Base-by-base conservation (phyloP, 1,140 invertebrate genomes). In the Eriocheir sinensis region DNA sequence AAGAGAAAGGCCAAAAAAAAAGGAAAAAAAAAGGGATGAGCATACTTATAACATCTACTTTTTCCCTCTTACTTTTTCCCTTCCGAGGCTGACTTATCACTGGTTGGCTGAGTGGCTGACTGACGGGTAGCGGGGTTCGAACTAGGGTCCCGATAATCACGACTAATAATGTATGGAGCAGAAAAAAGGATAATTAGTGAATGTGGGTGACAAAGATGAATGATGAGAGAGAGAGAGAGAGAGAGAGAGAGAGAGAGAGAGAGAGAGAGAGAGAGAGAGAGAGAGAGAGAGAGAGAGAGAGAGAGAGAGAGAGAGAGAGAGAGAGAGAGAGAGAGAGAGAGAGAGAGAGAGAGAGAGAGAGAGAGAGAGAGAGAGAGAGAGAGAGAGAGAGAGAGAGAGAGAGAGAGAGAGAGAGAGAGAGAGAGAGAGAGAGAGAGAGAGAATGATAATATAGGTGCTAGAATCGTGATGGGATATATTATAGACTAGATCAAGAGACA, bases 261-360 rank as follows among this genome's bases (percentile, higher is more conserved):
- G 15, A 36, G 83, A 36, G 83, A 36, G 83, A 36, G 83, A 36
- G 83, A 36, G 83, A 36, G 83, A 36, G 83, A 36, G 83, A 36
- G 83, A 36, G 83, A 36, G 83, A 36, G 83, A 36, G 83, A 36
- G 83, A 36, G 83, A 36, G 83, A 36, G 83, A 36, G 83, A 36
- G 48, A 17, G 48, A 17, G 48, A 17, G 48, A 17, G 48, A 17
- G 48, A 53, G 48, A 53, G 48, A 53, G 48, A 53, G n/a, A n/a
- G n/a, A n/a, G n/a, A n/a, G n/a, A n/a, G n/a, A n/a, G n/a, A n/a
- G n/a, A n/a, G n/a, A n/a, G n/a, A n/a, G n/a, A n/a, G n/a, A n/a
- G n/a, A n/a, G n/a, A n/a, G n/a, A n/a, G n/a, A n/a, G n/a, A n/a
- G n/a, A n/a, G n/a, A n/a, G n/a, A n/a, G n/a, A n/a, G n/a, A n/a